Percentiles rank a stretch among this genome's conserved stretches.
Conservation (phyloP, 2,797 vertebrate genomes). For the Falco naumanni region DNA sequence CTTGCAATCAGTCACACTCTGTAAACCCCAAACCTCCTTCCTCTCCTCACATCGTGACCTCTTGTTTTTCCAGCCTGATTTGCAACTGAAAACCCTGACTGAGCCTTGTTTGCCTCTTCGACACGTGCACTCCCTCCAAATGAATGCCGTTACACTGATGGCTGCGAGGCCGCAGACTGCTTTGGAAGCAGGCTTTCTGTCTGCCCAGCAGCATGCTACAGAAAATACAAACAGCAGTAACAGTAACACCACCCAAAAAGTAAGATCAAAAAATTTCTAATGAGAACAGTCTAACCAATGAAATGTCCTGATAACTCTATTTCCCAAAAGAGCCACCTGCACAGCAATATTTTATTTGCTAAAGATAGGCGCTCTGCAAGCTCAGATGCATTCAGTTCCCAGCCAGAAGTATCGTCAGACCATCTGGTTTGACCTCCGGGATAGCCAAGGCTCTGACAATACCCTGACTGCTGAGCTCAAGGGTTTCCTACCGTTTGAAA, state of each 20-base stretch:
- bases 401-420: slow-evolving; percentile 29
- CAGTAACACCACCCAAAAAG: neutral
- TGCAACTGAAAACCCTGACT: neutral
- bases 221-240: neutral
- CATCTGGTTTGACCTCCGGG: neutral
- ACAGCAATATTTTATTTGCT: slow-evolving; percentile 12
- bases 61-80: slow-evolving; percentile 10
- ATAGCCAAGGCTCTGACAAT: neutral
- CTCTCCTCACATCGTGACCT: neutral
- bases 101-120: neutral
- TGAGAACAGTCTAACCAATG: neutral
- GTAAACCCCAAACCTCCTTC: neutral
- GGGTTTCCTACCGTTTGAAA: neutral
- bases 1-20: neutral
- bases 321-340: neutral
- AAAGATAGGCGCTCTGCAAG: neutral
- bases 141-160: neutral
- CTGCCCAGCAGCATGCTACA: neutral
- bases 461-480: slow-evolving; percentile 17
- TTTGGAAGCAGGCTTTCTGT: neutral
- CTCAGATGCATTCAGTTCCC: neutral
- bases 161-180: neutral
- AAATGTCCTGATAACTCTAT: neutral
- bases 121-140: neutral
- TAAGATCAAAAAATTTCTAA: neutral